These are phyloP conservation scores for Tiliacea aurago DNA, from an alignment of 2,888 invertebrate genomes.

Conservation along the genomic window DNA sequence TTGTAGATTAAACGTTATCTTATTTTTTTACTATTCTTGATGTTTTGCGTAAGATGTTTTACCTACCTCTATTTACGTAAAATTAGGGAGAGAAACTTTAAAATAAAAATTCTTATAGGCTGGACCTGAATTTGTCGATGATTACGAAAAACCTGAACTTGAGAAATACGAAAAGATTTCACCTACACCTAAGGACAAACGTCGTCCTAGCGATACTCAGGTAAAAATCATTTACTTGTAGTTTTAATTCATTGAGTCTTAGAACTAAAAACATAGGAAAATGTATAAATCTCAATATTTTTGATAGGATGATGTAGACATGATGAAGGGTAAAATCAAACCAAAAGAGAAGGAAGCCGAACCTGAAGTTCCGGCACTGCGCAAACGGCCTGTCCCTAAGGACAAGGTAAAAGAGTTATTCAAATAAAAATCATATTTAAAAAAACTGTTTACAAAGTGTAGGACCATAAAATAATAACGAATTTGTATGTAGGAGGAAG, in stretches of 20 bases:
- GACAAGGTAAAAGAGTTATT: conserved; percentile 81
- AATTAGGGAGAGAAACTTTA: not conserved
- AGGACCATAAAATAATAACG: conserved; percentile 36
- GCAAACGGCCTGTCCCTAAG: conserved; percentile 85
- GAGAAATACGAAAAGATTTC: conserved; percentile 92
- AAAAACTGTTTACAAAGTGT: conserved; percentile 19
- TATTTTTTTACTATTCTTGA: not conserved
- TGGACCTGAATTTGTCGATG: conserved; percentile 90
- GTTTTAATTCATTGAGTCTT: not conserved
- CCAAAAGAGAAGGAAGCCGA: conserved; percentile 86
- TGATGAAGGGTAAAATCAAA: conserved; percentile 87
- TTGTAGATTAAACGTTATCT: not conserved
- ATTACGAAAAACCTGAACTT: conserved; percentile 93
- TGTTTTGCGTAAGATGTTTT: no score
- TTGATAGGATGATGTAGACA: conserved; percentile 85
- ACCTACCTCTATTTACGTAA: no score
- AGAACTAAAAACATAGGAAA: no score
- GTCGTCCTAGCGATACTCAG: conserved; percentile 83
- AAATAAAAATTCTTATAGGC: conserved; percentile 74
- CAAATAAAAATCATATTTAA: not conserved
- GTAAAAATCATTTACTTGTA: conserved; percentile 69
- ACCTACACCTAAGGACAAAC: conserved; percentile 85
- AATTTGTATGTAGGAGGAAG: conserved; percentile 81
- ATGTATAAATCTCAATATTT: conserved; percentile 48
- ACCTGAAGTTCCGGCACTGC: conserved; percentile 83